Conservation (phyloP, 2,113 vertebrate genomes). For the Phocoena sinus region DNA sequence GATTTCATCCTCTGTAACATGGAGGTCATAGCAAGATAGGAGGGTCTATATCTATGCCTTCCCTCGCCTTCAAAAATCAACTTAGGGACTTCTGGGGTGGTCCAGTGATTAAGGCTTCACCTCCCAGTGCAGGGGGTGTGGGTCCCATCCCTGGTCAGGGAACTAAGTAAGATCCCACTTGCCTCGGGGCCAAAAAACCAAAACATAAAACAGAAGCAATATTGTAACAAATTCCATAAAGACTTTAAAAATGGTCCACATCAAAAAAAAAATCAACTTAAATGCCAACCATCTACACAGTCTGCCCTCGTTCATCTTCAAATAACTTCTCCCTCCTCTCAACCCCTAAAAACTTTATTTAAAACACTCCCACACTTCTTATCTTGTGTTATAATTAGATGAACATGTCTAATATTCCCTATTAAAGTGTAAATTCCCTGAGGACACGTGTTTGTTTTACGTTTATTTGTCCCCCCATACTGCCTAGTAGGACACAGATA, state of each 20-base stretch:
- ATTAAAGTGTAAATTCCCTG: slow-evolving; percentile 3
- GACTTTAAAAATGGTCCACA: too few relatives aligned
- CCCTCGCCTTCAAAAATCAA: not conserved
- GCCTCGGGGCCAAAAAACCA: too few relatives aligned
- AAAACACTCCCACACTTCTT: not conserved
- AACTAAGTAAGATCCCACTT: too few relatives aligned
- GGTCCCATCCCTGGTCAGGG: too few relatives aligned
- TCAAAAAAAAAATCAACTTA: not conserved
- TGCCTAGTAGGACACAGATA: not conserved
- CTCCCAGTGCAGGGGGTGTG: too few relatives aligned
- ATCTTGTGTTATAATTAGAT: slow-evolving; percentile 28
- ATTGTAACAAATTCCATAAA: too few relatives aligned
- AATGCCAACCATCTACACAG: not conserved
- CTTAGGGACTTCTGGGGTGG: not conserved
- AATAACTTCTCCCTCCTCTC: not conserved
- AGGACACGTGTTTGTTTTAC: slow-evolving; percentile 3
- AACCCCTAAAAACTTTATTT: not conserved
- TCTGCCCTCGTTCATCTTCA: not conserved
- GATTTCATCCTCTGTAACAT: not conserved
- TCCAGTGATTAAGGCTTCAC: too few relatives aligned
- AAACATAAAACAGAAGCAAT: too few relatives aligned
- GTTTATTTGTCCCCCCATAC: not conserved
- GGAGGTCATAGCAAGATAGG: not conserved
- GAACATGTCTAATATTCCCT: not conserved
- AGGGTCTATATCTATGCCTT: not conserved